phyloP scores from a whole-genome alignment of 1,140 invertebrate genomes.

The Bombus soroeensis region DNA sequence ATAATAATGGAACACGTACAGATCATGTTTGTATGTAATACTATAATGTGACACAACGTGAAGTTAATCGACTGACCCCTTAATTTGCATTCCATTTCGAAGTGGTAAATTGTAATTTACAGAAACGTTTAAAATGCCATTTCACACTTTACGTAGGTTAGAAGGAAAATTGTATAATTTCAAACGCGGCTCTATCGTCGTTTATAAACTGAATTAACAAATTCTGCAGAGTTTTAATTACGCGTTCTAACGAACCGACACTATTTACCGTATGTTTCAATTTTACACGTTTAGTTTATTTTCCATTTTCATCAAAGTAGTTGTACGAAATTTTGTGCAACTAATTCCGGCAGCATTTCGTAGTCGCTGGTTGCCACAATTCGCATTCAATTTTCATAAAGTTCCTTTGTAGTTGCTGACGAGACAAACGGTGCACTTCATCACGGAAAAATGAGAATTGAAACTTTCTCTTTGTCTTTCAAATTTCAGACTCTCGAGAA shows the following conservation, averaged over 20 bases:
- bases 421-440: not conserved
- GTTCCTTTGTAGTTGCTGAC: too few species aligned
- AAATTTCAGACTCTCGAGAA: conserved; percentile 5
- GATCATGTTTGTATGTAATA: too few species aligned
- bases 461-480: conserved; percentile 28
- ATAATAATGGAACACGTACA: not conserved
- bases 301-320: too few species aligned
- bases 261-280: not conserved
- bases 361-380: too few species aligned
- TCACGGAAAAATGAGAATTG: conserved; percentile 9
- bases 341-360: not conserved
- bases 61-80: not conserved
- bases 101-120: not conserved
- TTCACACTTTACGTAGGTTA: not conserved
- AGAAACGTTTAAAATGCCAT: not conserved
- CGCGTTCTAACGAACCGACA: not conserved
- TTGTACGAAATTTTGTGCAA: not conserved
- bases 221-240: not conserved
- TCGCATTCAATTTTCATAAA: not conserved
- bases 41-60: not conserved
- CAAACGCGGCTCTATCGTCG: not conserved
- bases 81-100: not conserved
- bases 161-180: not conserved
- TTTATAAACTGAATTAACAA: not conserved
- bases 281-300: not conserved